Conservation (phyloP, 2,888 invertebrate species). For the Chirona hameri region DNA sequence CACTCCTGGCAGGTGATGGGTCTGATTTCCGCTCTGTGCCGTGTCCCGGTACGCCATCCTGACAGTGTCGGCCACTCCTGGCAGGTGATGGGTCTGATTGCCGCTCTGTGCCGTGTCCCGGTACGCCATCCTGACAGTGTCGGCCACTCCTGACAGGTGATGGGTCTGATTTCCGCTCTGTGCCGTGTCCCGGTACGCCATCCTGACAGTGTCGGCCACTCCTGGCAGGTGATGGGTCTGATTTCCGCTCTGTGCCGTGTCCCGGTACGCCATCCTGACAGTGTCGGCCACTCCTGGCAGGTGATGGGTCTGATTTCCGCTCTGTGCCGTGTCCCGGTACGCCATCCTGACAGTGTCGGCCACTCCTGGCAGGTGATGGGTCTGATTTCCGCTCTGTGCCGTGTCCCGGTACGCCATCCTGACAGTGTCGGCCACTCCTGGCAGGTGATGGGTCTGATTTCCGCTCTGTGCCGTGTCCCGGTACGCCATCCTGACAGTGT, state of each 20-base stretch:
- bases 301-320: slow-evolving; percentile 46
- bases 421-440: too few relatives aligned
- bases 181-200: too few relatives aligned
- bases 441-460: too few relatives aligned
- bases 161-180: slow-evolving; percentile 48
- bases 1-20: too few relatives aligned
- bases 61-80: not conserved
- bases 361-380: slow-evolving; percentile 39
- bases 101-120: slow-evolving; percentile 41
- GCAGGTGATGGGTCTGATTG: slow-evolving; percentile 43
- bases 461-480: too few relatives aligned
- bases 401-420: too few relatives aligned
- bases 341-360: not conserved
- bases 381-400: slow-evolving; percentile 51
- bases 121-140: not conserved
- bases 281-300: not conserved
- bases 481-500: too few relatives aligned
- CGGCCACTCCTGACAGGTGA: slow-evolving; percentile 32
- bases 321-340: not conserved
- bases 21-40: too few relatives aligned
- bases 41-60: not conserved
- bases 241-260: not conserved
- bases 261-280: not conserved
- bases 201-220: too few relatives aligned
- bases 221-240: too few relatives aligned